Conservation (phyloP, 2,888 invertebrate genomes). For the Cantharis nigra region DNA sequence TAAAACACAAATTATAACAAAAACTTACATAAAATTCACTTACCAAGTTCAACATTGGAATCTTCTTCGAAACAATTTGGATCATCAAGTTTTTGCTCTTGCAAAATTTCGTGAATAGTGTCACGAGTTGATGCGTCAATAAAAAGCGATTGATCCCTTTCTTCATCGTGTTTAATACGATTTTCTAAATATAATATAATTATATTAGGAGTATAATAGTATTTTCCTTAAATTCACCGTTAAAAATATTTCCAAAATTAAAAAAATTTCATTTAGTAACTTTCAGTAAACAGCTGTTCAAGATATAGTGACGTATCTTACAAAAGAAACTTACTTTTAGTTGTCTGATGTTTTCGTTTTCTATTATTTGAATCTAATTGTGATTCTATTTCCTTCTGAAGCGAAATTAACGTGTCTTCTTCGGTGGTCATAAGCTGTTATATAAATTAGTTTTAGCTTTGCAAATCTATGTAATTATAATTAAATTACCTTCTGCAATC, state of each 20-base stretch:
- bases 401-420: slow-evolving; percentile 68
- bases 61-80: slow-evolving; percentile 33
- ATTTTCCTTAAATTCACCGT: too few species aligned
- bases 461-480: background rate
- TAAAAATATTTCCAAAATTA: background rate
- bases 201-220: too few species aligned
- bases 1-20: background rate
- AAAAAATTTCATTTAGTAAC: background rate
- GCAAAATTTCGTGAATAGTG: slow-evolving; percentile 54
- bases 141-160: slow-evolving; percentile 43
- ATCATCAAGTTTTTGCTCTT: slow-evolving; percentile 45
- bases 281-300: background rate
- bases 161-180: slow-evolving; percentile 1
- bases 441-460: too few species aligned
- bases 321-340: background rate
- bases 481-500: slow-evolving; percentile 71
- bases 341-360: slow-evolving; percentile 37
- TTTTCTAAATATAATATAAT: slow-evolving; percentile 1
- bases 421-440: slow-evolving; percentile 60
- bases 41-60: slow-evolving; percentile 51
- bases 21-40: slow-evolving; percentile 8
- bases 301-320: background rate
- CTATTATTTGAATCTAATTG: slow-evolving; percentile 73
- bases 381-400: slow-evolving; percentile 86
- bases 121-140: slow-evolving; percentile 57